phyloP scores from a whole-genome alignment of 1,140 invertebrate species.

The Oreohelix idahoensis region DNA sequence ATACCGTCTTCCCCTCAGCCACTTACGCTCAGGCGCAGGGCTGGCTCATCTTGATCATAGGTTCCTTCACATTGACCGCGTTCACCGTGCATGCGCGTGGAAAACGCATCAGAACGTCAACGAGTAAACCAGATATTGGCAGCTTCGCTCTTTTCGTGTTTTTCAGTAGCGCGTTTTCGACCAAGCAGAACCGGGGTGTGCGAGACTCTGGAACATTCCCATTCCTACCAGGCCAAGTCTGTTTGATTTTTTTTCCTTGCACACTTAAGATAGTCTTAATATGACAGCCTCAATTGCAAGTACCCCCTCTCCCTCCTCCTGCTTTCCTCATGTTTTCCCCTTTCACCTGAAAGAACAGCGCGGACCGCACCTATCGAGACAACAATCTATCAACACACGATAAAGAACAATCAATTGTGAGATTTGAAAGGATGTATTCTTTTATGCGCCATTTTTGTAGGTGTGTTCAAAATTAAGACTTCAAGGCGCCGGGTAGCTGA shows the following conservation, averaged over 20 bases:
- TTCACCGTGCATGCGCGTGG: background rate
- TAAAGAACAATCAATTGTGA: too few species aligned
- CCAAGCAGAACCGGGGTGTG: background rate
- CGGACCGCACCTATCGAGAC: too few species aligned
- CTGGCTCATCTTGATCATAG: background rate
- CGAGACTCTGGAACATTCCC: background rate
- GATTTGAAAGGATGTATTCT: too few species aligned
- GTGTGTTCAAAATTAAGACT: too few species aligned
- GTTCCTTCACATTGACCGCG: background rate
- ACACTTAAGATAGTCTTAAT: background rate
- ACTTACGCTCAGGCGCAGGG: background rate
- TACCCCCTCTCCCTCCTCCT: too few species aligned
- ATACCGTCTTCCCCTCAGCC: background rate
- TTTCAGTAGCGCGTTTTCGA: background rate
- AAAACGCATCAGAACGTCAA: background rate
- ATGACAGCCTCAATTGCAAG: background rate
- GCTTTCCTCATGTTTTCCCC: too few species aligned
- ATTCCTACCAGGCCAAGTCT: background rate
- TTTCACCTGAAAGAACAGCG: too few species aligned
- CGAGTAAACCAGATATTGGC: slow-evolving; percentile 8
- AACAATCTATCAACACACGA: too few species aligned
- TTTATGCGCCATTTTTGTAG: too few species aligned
- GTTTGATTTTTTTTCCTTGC: background rate
- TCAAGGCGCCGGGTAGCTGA: too few species aligned
- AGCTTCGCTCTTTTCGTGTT: background rate